Conservation (phyloP, 2,113 vertebrate species). For the Tinamus guttatus region DNA sequence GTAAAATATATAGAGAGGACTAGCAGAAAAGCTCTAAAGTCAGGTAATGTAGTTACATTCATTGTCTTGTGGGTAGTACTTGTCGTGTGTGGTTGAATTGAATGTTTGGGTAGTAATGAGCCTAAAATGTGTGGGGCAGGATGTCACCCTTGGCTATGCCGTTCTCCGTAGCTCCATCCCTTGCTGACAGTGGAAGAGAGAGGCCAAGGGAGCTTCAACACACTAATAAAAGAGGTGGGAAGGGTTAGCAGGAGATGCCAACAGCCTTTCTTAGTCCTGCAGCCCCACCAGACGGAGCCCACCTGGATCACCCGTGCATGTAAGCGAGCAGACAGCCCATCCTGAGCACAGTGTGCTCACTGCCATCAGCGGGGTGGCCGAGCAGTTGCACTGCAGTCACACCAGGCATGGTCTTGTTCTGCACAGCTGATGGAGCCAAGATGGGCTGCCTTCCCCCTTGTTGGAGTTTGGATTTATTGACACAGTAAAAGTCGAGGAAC, state of each 20-base stretch:
- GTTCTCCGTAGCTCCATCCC: rapidly evolving
- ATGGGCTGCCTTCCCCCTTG: background rate
- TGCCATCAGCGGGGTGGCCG: rapidly evolving
- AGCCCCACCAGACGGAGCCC: background rate
- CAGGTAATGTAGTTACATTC: rapidly evolving
- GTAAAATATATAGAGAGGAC: background rate
- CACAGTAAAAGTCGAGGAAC: background rate
- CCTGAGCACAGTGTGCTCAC: rapidly evolving
- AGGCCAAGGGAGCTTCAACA: background rate
- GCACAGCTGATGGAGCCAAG: background rate
- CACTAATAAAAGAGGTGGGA: background rate
- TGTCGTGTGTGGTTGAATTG: background rate
- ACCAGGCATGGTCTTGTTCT: background rate
- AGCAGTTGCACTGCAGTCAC: background rate
- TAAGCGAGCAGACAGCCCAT: background rate
- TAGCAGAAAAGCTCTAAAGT: background rate
- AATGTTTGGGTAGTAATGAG: background rate
- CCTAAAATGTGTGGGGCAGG: background rate
- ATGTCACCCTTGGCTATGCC: background rate
- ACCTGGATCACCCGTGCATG: rapidly evolving
- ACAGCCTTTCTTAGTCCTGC: background rate
- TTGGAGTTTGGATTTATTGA: background rate
- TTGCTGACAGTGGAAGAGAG: background rate
- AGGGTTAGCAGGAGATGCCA: background rate
- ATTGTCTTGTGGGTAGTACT: rapidly evolving